Evolutionary conservation across 2,888 invertebrate genomes (phyloP), one percentile per base, ranked within the genome.

Genomic region (Amphipoea oculea): DNA sequence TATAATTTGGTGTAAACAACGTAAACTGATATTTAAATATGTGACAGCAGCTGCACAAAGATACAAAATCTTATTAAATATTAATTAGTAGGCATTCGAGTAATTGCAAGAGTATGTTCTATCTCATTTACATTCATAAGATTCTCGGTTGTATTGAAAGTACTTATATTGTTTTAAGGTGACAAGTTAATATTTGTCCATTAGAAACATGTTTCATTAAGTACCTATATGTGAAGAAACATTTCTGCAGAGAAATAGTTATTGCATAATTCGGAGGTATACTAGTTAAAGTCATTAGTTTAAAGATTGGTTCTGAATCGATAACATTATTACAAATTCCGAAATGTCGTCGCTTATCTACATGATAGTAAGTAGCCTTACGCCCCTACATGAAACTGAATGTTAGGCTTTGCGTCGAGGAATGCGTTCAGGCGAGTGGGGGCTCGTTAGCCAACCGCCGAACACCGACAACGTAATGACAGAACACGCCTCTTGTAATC

Each of bases 1-100:
- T 94, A 94, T 94, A 95, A 96, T 95, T 96, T 95, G 91, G 93
- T 93, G 93, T 93, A 94, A 95, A 95, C 94, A 95, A 94, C 93
- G 92, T 93, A 93, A 94, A 87, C 92, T 95, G 95, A 95, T 95
- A 96, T 95, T 96, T 95, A 94, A 92, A 88, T 88, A 91, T 86
- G 89, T 90, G 88, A 89, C 86, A 90, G 78, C 86, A 85, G 86
- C 86, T 86, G 81, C 88, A 83, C 84, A 86, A 82, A 80, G 80
- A 67, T 79, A 88, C 81, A 89, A 83, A 88, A 88, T 83, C 81
- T 87, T 73, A 77, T 82, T 76, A 77, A 80, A 84, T 84, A 71
- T 73, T 76, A 86, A 85, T 80, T 80, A 79, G 54, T 63, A 40
- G 67, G 60, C 17, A 12, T 69, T 65, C 63, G 20, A 70, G 63